Conservation (phyloP, 2,888 invertebrate genomes). For the Hedya salicella region DNA sequence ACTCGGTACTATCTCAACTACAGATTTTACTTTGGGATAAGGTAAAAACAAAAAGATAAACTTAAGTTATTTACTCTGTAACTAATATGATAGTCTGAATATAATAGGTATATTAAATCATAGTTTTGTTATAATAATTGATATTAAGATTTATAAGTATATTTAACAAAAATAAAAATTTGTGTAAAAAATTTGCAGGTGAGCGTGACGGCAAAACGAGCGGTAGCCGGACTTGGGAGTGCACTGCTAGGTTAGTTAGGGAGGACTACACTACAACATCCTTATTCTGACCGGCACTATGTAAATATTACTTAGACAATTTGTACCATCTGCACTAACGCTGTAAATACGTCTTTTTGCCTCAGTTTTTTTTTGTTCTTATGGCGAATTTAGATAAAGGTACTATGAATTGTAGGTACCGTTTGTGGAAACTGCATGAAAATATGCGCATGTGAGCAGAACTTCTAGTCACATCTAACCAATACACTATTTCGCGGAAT, state of each 20-base stretch:
- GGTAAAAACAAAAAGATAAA: not conserved
- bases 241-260: constrained; percentile 32
- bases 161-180: not conserved
- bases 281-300: constrained; percentile 19
- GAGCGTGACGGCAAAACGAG: constrained; percentile 20
- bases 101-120: no score
- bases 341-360: not conserved
- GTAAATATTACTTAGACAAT: not conserved
- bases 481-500: no score
- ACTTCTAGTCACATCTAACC: no score
- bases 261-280: constrained; percentile 30
- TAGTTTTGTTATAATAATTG: not conserved
- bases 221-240: constrained; percentile 28
- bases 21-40: not conserved
- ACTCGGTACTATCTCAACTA: not conserved
- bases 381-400: no score
- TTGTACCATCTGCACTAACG: not conserved
- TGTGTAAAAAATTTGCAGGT: not conserved
- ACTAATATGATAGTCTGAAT: not conserved
- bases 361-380: no score
- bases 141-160: not conserved
- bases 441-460: no score
- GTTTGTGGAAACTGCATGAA: no score
- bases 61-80: not conserved
- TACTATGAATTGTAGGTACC: no score